Evolutionary conservation across 2,113 vertebrate species (phyloP).

Genomic region (Hemiscyllium ocellatum): DNA sequence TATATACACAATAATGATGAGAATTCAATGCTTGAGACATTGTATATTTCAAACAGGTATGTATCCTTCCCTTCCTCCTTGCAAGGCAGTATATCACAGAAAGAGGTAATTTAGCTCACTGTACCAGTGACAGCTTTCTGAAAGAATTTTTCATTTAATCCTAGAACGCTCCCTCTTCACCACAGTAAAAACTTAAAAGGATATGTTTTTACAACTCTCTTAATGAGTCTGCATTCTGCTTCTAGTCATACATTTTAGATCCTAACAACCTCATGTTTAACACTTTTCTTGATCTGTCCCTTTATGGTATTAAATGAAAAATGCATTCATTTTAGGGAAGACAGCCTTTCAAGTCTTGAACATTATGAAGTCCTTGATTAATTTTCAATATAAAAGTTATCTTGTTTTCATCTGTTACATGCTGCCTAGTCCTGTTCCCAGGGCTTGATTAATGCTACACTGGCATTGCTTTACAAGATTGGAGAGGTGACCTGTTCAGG

Average conservation of each 20-base stretch:
- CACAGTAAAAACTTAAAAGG: too few species aligned
- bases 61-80: too few species aligned
- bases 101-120: not conserved
- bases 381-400: too few species aligned
- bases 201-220: not conserved
- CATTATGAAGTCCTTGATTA: not conserved
- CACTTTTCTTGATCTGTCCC: not conserved
- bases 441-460: not conserved
- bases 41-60: too few species aligned
- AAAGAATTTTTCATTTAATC: not conserved
- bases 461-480: not conserved
- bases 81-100: too few species aligned
- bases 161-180: not conserved
- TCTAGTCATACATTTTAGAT: not conserved
- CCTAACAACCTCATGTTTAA: not conserved
- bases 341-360: not conserved
- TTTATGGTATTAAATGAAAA: not conserved
- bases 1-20: not conserved
- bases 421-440: not conserved
- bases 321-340: not conserved
- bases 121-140: not conserved
- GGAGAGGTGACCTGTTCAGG: not conserved
- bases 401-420: not conserved
- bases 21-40: not conserved
- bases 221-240: not conserved